Conservation (phyloP, 2,113 vertebrate genomes). For the Tringa solitaria region DNA sequence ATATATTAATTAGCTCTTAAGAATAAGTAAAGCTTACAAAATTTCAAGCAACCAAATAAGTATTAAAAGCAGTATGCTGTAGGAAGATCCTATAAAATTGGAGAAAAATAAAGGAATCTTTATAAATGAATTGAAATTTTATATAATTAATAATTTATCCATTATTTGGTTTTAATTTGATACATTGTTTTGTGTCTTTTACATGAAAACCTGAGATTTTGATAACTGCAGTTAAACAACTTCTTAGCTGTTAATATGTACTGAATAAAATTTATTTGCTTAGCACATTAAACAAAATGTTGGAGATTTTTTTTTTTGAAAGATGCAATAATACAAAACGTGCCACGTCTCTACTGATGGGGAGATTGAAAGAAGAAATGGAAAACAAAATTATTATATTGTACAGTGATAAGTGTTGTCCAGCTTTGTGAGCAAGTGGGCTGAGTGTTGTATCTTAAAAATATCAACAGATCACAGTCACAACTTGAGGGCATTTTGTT, state of each 20-base stretch:
- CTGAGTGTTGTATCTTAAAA: not conserved
- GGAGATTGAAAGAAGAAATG: not conserved
- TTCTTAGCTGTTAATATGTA: conserved; percentile 24
- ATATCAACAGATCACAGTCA: not conserved
- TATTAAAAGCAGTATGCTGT: not conserved
- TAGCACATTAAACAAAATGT: not conserved
- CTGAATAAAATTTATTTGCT: not conserved
- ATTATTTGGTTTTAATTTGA: not conserved
- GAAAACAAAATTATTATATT: not conserved
- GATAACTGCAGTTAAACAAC: not conserved
- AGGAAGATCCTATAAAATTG: not conserved
- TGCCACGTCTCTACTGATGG: not conserved
- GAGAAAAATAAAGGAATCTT: not conserved
- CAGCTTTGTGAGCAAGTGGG: not conserved
- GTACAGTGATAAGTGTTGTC: not conserved
- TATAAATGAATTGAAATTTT: not conserved
- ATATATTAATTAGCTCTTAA: not conserved
- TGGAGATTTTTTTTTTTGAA: not conserved
- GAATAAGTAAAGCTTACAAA: not conserved
- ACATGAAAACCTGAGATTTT: not conserved
- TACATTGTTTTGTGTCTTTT: not conserved
- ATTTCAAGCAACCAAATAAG: not conserved
- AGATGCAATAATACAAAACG: not conserved
- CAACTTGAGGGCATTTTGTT: not conserved
- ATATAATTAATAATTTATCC: not conserved